A percentile compares a stretch with the other conserved stretches of the same genome.
phyloP scores from a whole-genome alignment of 2,113 vertebrate species.

The Amphilophus citrinellus region DNA sequence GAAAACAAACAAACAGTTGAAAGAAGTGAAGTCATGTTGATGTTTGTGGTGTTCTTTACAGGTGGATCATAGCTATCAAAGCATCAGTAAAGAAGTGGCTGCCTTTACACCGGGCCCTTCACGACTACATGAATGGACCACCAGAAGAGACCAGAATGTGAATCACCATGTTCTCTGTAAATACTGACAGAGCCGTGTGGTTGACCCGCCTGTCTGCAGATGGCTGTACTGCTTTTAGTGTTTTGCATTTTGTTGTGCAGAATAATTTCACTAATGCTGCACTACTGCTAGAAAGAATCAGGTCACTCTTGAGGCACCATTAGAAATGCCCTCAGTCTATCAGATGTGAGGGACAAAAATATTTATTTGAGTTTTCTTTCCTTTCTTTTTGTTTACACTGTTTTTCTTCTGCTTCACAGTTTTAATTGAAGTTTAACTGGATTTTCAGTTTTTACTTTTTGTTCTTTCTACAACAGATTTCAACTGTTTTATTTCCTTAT shows the following conservation, averaged over 20 bases:
- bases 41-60: constrained; percentile 55
- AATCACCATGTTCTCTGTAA: constrained; percentile 23
- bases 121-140: constrained; percentile 86
- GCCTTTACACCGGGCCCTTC: constrained; percentile 87
- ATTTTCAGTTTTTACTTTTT: neutral
- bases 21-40: neutral
- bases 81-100: constrained; percentile 90
- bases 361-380: neutral
- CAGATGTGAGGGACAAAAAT: neutral
- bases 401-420: too few species aligned
- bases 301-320: neutral
- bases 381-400: too few species aligned
- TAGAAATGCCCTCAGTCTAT: neutral
- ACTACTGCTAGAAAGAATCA: neutral
- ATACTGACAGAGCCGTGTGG: neutral
- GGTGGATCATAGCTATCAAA: constrained; percentile 90
- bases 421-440: too few species aligned
- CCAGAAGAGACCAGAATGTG: constrained; percentile 89
- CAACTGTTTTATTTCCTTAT: neutral
- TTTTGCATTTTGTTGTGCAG: neutral
- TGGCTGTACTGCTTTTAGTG: neutral
- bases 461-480: neutral
- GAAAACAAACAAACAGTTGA: neutral
- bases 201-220: neutral
- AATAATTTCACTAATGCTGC: neutral